These are phyloP conservation scores for Lasioglossum calceatum DNA, from an alignment of 2,888 invertebrate species.

Conservation along the genomic window DNA sequence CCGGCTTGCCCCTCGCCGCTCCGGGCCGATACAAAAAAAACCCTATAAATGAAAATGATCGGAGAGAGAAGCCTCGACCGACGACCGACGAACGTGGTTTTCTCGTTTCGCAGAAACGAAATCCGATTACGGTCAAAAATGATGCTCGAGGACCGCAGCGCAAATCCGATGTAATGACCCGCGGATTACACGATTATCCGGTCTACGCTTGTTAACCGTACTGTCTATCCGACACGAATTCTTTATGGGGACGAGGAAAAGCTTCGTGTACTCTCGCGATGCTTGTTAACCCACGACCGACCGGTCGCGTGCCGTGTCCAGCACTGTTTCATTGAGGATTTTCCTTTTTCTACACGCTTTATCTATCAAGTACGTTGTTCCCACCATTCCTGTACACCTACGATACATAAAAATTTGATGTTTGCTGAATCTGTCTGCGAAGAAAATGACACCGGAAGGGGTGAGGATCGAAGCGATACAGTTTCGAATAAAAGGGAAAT, in stretches of 20 bases:
- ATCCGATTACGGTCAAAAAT: constrained; percentile 72
- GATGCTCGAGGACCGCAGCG: background rate
- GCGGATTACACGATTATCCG: constrained; percentile 41
- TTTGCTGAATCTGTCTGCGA: background rate
- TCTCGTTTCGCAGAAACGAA: constrained; percentile 64
- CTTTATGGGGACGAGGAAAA: background rate
- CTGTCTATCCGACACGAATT: background rate
- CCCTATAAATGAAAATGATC: constrained; percentile 76
- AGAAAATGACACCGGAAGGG: background rate
- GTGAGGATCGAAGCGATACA: background rate
- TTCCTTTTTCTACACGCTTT: background rate
- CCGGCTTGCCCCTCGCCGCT: constrained; percentile 59
- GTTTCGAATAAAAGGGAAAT: background rate
- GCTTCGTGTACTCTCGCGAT: background rate
- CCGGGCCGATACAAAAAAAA: constrained; percentile 56
- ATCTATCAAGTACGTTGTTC: no score
- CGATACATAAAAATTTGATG: no score
- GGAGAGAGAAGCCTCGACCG: constrained; percentile 18
- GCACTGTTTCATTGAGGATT: background rate
- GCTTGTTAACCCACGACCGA: background rate
- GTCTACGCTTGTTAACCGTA: constrained; percentile 11
- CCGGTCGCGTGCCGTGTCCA: background rate
- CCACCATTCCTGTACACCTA: no score
- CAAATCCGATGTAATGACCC: constrained; percentile 44
- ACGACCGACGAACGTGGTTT: constrained; percentile 48